These are phyloP conservation scores for Nothocercus nigrocapillus DNA, from an alignment of 2,113 vertebrate genomes.

Conservation along the genomic window DNA sequence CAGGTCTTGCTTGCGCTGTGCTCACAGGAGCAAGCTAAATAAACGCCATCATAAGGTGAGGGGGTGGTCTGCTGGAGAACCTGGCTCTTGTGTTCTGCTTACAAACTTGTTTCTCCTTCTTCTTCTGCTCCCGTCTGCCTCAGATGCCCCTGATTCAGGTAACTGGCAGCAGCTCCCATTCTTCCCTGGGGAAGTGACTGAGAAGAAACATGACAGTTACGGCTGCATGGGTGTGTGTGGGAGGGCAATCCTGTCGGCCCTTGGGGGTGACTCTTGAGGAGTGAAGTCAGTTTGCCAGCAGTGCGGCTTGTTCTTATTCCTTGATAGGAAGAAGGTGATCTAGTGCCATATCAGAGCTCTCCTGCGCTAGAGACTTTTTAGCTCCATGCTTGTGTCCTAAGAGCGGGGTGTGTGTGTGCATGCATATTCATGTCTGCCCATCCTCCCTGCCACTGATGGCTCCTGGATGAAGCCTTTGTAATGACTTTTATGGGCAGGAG, in stretches of 20 bases:
- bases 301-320: not conserved
- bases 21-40: not conserved
- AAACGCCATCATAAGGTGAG: not conserved
- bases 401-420: fast-evolving
- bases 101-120: constrained; percentile 59
- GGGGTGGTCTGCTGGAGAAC: not conserved
- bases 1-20: not conserved
- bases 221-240: not conserved
- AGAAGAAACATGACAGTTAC: not conserved
- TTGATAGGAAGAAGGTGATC: not conserved
- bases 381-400: not conserved
- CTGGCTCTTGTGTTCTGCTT: constrained; percentile 25
- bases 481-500: not conserved
- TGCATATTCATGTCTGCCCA: not conserved
- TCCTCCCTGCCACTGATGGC: not conserved
- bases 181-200: not conserved
- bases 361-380: not conserved
- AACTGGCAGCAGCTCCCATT: constrained; percentile 42
- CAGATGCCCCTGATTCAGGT: constrained; percentile 86
- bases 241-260: not conserved
- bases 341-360: not conserved
- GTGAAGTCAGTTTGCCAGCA: not conserved
- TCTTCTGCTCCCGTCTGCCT: constrained; percentile 67
- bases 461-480: not conserved
- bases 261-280: not conserved